phyloP scores from a whole-genome alignment of 2,797 vertebrate genomes.

The Coregonus ussuriensis region DNA sequence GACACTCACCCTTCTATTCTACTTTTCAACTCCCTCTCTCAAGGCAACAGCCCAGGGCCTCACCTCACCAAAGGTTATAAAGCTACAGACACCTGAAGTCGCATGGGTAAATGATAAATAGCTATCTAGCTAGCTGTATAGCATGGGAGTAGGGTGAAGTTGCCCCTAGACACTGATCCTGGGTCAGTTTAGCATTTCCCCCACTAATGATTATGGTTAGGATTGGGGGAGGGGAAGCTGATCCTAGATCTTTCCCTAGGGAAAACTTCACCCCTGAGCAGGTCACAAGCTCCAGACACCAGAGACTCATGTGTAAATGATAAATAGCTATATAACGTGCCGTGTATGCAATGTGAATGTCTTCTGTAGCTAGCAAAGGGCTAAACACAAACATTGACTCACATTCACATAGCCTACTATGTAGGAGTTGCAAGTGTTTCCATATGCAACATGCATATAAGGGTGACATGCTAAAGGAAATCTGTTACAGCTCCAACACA shows the following conservation, averaged over 20 bases:
- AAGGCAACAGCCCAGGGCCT: not conserved
- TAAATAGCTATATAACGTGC: not conserved
- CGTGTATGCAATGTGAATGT: not conserved
- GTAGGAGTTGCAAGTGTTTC: too few relatives aligned
- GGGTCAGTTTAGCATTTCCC: too few relatives aligned
- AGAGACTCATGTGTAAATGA: not conserved
- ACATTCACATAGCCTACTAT: not conserved
- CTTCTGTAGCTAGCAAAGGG: not conserved
- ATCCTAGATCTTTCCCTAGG: too few relatives aligned
- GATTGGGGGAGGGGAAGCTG: too few relatives aligned
- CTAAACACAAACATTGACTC: not conserved
- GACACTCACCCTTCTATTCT: not conserved
- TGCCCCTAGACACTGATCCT: too few relatives aligned
- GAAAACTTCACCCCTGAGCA: not conserved
- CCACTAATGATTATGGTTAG: too few relatives aligned
- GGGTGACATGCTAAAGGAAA: not conserved
- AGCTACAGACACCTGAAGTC: not conserved
- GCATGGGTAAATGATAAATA: not conserved
- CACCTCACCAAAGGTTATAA: not conserved
- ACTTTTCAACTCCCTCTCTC: not conserved
- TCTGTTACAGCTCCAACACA: not conserved
- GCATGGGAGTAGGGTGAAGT: too few relatives aligned
- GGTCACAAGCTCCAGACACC: not conserved
- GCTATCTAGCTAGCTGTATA: not conserved
- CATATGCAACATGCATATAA: not conserved